phyloP scores from a whole-genome alignment of 1,140 invertebrate genomes.

The Schlechtendalia chinensis region DNA sequence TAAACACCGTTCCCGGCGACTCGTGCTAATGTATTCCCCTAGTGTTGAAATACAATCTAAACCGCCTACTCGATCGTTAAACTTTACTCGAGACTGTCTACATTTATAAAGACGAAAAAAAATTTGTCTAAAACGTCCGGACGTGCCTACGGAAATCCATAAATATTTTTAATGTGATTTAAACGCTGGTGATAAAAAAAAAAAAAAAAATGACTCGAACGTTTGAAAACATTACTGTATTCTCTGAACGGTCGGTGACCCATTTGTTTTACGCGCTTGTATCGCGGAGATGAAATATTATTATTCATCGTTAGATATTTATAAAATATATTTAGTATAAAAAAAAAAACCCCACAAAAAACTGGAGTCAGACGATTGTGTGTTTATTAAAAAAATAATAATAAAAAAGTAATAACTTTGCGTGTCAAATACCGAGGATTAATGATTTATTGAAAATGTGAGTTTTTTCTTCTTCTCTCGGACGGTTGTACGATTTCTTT shows the following conservation, averaged over 20 bases:
- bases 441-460: slow-evolving; percentile 7
- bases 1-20: too few relatives aligned
- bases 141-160: too few relatives aligned
- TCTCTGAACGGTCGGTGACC: too few relatives aligned
- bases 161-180: slow-evolving; percentile 2
- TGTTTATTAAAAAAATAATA: background rate
- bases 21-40: too few relatives aligned
- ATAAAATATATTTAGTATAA: too few relatives aligned
- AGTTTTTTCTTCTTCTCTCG: background rate
- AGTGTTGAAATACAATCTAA: too few relatives aligned
- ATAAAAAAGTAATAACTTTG: background rate
- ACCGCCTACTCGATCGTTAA: too few relatives aligned
- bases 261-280: too few relatives aligned
- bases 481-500: background rate
- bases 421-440: background rate
- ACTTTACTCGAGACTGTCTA: too few relatives aligned
- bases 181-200: slow-evolving; percentile 3
- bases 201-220: too few relatives aligned
- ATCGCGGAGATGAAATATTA: background rate
- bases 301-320: background rate
- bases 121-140: too few relatives aligned
- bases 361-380: background rate
- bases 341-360: background rate
- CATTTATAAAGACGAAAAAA: too few relatives aligned
- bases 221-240: background rate